These are phyloP conservation scores for Geotrypetes seraphini DNA, from an alignment of 2,797 vertebrate genomes.

Conservation along the genomic window DNA sequence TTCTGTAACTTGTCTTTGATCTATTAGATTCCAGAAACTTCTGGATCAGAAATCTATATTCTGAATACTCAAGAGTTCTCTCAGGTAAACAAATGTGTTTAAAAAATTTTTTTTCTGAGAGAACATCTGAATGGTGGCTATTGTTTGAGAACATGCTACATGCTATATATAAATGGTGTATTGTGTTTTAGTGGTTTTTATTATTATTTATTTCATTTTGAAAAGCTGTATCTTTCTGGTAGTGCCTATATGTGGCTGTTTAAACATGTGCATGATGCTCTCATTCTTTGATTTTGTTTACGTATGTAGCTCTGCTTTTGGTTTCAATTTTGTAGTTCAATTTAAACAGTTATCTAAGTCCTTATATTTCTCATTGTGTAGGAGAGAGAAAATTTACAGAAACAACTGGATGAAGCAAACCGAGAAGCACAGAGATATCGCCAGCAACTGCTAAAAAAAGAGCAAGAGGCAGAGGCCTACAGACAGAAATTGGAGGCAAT, in stretches of 20 bases:
- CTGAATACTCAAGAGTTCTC: conserved; percentile 12
- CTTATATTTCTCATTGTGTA: conserved; percentile 38
- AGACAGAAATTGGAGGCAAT: conserved; percentile 79
- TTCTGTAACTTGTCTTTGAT: conserved; percentile 4
- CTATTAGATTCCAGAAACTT: conserved; percentile 14
- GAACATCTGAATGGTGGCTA: not conserved
- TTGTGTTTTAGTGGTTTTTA: not conserved
- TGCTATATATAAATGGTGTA: not conserved
- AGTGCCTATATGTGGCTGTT: no score
- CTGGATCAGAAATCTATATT: conserved; percentile 13
- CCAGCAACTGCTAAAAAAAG: conserved; percentile 76
- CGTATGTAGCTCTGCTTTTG: not conserved
- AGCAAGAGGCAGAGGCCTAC: conserved; percentile 75
- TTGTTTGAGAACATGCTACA: not conserved
- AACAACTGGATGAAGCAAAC: conserved; percentile 79
- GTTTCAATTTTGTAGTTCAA: no score
- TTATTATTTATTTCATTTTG: not conserved
- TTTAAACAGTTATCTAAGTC: no score
- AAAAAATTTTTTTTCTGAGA: not conserved
- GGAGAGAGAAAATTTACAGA: conserved; percentile 79
- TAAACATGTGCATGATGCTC: not conserved
- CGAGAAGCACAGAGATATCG: conserved; percentile 76
- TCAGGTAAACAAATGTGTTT: conserved; percentile 10
- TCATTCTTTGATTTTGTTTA: not conserved
- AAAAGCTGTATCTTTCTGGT: no score